These are phyloP conservation scores for Menura novaehollandiae DNA, from an alignment of 2,113 vertebrate genomes.

Conservation along the genomic window DNA sequence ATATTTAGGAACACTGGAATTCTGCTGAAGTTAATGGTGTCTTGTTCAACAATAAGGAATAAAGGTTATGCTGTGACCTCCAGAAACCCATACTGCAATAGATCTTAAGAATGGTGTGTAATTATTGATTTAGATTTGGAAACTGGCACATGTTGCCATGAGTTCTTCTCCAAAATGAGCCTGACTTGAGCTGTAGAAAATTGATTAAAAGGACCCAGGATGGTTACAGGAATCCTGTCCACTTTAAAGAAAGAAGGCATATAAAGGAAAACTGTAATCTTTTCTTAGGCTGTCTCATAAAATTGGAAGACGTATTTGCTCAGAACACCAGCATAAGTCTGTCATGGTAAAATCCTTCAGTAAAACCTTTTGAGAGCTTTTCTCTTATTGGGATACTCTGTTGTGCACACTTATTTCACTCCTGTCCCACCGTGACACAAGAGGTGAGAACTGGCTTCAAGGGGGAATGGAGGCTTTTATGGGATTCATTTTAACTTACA, in stretches of 20 bases:
- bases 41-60: neutral
- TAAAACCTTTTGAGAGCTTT: neutral
- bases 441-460: neutral
- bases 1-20: neutral
- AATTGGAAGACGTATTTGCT: neutral
- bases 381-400: neutral
- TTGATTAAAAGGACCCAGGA: neutral
- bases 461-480: neutral
- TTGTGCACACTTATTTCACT: neutral
- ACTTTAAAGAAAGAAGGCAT: neutral
- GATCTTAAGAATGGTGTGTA: neutral
- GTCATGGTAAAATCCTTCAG: neutral
- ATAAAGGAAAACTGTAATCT: neutral
- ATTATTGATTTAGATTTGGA: neutral
- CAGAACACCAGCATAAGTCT: neutral
- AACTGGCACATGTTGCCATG: neutral
- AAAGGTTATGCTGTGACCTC: neutral
- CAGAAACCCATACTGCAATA: neutral
- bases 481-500: neutral
- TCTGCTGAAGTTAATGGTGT: neutral
- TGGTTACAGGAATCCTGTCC: neutral
- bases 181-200: neutral
- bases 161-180: neutral
- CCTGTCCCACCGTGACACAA: rapidly evolving
- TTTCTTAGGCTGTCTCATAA: neutral